Evolutionary conservation across 2,888 invertebrate genomes (phyloP).

Genomic region (Fabriciana adippe): DNA sequence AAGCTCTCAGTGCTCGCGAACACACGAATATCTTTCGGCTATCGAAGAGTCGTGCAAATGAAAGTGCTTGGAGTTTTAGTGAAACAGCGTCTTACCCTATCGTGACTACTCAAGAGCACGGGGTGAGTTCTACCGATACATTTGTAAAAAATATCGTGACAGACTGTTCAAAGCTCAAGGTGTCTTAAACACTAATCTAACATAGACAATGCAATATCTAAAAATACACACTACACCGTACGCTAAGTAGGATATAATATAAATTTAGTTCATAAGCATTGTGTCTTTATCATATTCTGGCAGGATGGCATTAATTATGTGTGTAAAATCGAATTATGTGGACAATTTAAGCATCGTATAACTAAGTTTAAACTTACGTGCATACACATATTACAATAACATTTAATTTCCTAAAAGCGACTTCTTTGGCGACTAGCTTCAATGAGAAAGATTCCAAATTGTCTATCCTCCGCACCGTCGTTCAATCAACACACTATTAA

Average conservation of each 20-base stretch:
- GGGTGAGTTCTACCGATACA: conserved; percentile 62
- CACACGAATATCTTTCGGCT: conserved; percentile 30
- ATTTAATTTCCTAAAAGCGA: conserved; percentile 77
- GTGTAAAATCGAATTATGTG: conserved; percentile 79
- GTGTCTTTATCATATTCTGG: conserved; percentile 73
- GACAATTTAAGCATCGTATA: conserved; percentile 78
- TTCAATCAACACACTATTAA: conserved; percentile 29
- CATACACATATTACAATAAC: conserved; percentile 72
- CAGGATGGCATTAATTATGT: conserved; percentile 75
- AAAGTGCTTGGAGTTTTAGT: conserved; percentile 43
- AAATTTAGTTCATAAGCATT: conserved; percentile 79
- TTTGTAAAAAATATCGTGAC: conserved; percentile 75
- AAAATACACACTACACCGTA: conserved; percentile 79
- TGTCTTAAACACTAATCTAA: conserved; percentile 79
- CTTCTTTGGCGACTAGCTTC: conserved; percentile 77
- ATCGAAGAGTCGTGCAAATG: conserved; percentile 39
- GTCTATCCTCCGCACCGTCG: conserved; percentile 44
- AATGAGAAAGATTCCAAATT: conserved; percentile 80
- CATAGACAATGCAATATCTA: conserved; percentile 81
- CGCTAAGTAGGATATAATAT: conserved; percentile 77
- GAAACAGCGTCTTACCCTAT: conserved; percentile 57
- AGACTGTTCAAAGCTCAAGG: conserved; percentile 79
- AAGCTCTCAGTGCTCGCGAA: conserved; percentile 48
- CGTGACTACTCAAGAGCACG: conserved; percentile 62
- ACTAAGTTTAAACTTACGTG: conserved; percentile 76